A percentile compares a stretch with the other conserved stretches of the same genome.
Conservation (phyloP, 2,888 invertebrate species). For the Mesorhabditis spiculigera region DNA sequence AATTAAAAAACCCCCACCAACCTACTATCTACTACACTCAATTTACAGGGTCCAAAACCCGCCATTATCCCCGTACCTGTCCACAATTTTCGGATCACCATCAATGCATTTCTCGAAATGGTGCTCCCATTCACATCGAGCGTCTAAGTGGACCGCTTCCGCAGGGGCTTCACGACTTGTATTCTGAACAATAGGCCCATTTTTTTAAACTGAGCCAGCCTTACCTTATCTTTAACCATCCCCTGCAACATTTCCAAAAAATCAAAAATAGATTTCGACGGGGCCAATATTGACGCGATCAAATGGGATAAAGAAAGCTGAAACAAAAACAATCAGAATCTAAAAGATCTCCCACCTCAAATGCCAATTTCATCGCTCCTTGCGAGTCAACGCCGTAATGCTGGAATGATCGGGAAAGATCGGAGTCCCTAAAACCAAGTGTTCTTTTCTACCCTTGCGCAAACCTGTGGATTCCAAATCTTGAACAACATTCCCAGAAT, state of each 20-base stretch:
- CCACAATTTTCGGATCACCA: not conserved
- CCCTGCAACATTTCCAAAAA: no score
- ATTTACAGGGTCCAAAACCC: no score
- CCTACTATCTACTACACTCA: no score
- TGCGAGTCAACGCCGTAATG: not conserved
- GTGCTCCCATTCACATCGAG: not conserved
- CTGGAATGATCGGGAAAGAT: not conserved
- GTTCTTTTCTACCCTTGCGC: not conserved
- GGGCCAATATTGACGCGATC: no score
- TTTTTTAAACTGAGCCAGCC: no score
- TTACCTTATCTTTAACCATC: no score
- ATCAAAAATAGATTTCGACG: no score
- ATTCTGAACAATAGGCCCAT: no score
- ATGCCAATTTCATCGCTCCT: not conserved
- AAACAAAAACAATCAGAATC: not conserved
- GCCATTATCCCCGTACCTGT: not conserved
- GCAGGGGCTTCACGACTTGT: no score
- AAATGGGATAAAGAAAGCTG: no score
- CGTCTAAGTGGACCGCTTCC: no score
- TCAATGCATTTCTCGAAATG: not conserved
- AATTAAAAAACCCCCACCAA: no score
- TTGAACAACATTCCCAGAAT: not conserved
- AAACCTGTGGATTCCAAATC: not conserved
- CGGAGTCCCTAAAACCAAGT: not conserved
- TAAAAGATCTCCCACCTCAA: not conserved